Evolutionary conservation across 2,113 vertebrate species (phyloP).

Genomic region (Syrrhaptes paradoxus): DNA sequence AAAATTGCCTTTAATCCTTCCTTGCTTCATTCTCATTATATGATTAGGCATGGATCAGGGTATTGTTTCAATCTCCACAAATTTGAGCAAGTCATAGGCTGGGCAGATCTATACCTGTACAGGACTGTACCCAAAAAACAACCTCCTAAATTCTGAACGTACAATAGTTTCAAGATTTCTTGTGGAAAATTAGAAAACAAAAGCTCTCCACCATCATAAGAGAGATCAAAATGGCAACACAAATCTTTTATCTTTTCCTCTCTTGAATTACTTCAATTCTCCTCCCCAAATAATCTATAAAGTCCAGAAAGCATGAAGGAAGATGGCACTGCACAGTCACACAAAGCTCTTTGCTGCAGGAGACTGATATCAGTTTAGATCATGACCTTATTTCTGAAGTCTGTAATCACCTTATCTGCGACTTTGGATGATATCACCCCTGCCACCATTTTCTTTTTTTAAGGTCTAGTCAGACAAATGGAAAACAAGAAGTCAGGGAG

Average conservation of each 20-base stretch:
- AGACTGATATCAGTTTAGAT: background rate
- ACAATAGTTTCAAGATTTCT: background rate
- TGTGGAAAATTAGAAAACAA: background rate
- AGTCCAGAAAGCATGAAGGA: background rate
- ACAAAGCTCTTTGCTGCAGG: background rate
- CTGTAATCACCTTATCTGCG: background rate
- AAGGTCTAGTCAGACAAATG: background rate
- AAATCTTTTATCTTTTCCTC: background rate
- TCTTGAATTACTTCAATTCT: background rate
- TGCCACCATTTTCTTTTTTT: background rate
- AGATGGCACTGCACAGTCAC: background rate
- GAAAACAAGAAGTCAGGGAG: background rate
- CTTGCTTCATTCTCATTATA: background rate
- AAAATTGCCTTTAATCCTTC: background rate
- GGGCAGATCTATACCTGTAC: background rate
- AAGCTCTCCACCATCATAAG: background rate
- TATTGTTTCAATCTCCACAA: background rate
- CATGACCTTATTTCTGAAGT: background rate
- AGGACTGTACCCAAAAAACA: background rate
- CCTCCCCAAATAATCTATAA: background rate
- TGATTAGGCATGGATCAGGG: background rate
- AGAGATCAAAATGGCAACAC: background rate
- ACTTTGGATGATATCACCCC: background rate
- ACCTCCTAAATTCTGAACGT: background rate
- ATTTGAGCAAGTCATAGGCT: background rate